Conservation (phyloP, 2,888 invertebrate genomes). For the Gibbula magus region DNA sequence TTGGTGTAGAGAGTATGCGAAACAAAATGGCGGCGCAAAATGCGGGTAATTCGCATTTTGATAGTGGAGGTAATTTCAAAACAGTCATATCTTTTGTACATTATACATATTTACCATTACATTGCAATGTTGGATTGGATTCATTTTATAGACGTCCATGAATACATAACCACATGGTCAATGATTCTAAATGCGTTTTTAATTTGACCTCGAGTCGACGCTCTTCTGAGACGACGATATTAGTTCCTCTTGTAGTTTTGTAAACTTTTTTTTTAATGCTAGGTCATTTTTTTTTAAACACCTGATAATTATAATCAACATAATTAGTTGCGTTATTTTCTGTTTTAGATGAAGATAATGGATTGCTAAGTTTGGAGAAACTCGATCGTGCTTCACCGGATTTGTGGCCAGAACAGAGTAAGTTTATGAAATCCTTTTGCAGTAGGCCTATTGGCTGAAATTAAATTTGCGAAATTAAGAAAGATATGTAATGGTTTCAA, state of each 20-base stretch:
- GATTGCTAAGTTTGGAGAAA: constrained; percentile 91
- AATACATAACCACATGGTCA: too few species aligned
- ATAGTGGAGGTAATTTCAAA: constrained; percentile 29
- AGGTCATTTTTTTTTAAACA: too few species aligned
- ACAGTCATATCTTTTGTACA: background rate
- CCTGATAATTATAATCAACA: background rate
- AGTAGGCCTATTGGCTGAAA: too few species aligned
- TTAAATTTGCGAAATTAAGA: too few species aligned
- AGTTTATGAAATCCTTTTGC: constrained; percentile 74
- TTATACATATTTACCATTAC: background rate
- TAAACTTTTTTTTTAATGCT: too few species aligned
- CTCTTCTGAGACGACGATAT: too few species aligned
- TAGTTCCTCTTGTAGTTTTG: too few species aligned
- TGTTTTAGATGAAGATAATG: constrained; percentile 78
- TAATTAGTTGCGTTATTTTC: constrained; percentile 2
- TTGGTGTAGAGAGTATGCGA: background rate
- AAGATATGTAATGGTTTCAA: too few species aligned
- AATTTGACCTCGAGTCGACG: too few species aligned
- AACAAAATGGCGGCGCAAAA: constrained; percentile 40
- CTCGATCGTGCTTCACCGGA: constrained; percentile 96
- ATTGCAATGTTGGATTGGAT: too few species aligned
- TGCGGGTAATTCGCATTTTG: constrained; percentile 48
- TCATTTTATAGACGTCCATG: too few species aligned
- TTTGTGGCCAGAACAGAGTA: constrained; percentile 96
- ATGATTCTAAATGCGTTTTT: too few species aligned